Evolutionary conservation across 2,113 vertebrate species (phyloP).

Genomic region (Toxotes chatareus): DNA sequence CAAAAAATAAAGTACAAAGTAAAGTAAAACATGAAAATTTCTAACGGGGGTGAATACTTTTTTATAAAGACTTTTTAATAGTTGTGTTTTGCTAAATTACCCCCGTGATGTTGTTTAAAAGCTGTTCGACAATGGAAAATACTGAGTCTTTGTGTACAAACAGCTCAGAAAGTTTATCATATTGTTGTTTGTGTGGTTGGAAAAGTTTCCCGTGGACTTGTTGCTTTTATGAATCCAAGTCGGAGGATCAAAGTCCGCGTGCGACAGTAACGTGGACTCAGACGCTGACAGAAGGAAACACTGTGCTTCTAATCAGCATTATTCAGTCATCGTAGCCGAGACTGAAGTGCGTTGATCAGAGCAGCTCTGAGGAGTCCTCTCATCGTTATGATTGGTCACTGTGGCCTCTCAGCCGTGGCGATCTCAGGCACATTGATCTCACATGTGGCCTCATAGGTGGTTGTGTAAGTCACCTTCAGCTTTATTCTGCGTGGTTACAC

Average conservation of each 20-base stretch:
- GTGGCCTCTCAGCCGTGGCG: background rate
- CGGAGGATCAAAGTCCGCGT: too few species aligned
- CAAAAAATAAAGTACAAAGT: too few species aligned
- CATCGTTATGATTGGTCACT: background rate
- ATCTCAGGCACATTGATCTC: background rate
- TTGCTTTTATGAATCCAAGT: background rate
- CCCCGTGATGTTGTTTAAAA: too few species aligned
- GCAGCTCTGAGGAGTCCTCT: slow-evolving; percentile 20
- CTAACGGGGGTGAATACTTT: too few species aligned
- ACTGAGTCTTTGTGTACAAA: too few species aligned
- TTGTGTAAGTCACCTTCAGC: slow-evolving; percentile 22
- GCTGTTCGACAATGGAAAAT: too few species aligned
- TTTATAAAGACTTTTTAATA: too few species aligned
- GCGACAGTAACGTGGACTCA: background rate
- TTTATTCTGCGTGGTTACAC: background rate
- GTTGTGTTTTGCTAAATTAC: too few species aligned
- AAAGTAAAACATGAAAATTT: too few species aligned
- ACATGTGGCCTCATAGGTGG: background rate
- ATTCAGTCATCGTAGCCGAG: background rate
- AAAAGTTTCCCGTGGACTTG: background rate
- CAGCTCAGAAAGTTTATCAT: too few species aligned
- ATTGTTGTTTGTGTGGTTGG: too few species aligned
- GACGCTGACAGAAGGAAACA: background rate
- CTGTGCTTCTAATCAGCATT: background rate
- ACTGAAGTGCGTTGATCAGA: background rate